Base-by-base conservation (phyloP, 2,888 invertebrate genomes). In the Aporophyla lueneburgensis region DNA sequence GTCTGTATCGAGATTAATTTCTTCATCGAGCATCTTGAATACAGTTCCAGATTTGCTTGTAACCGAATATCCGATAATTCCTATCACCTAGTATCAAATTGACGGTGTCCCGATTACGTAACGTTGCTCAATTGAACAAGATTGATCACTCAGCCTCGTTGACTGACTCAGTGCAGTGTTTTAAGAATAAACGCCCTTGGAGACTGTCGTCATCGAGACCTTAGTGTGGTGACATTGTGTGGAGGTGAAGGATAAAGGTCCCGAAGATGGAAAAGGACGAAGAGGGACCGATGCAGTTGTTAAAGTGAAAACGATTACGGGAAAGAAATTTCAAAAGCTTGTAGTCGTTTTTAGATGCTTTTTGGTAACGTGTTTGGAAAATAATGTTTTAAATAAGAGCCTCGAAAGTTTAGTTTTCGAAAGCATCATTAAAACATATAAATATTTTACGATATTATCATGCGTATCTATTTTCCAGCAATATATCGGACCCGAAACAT, bases 101-200 rank as follows among this genome's bases (percentile, higher is more conserved):
- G 79, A 76, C 80, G 77, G 78, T 80, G 81, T 83, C 86, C 82
- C 87, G 89, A 90, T 94, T 94, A 92, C 94, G 93, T 90, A 93
- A 93, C 86, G 78, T 80, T 82, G 82, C 91, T 87, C 88, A 95
- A 95, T 95, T 95, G 95, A 92, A 87, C 88, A 91, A 93, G 95
- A 95, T 95, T 94, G 95, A 95, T 95, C 93, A 87, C 91, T 88
- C 88, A 86, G 80, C 89, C 91, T 90, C 88, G 91, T 91, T 92
- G 93, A 89, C 91, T 94, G 95, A 95, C 87, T 95, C 94, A 94
- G 82, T 76, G 81, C 86, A 81, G 83, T 87, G 87, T 84, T 87
- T 88, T 88, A 83, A 81, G 87, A 87, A 87, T 87, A 84, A 84
- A 86, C 75, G 88, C 86, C 88, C 89, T 89, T 90, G 89, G 69